Percentiles rank a stretch among this genome's conserved stretches.
Conservation (phyloP, 2,113 vertebrate species). For the Saccopteryx bilineata region DNA sequence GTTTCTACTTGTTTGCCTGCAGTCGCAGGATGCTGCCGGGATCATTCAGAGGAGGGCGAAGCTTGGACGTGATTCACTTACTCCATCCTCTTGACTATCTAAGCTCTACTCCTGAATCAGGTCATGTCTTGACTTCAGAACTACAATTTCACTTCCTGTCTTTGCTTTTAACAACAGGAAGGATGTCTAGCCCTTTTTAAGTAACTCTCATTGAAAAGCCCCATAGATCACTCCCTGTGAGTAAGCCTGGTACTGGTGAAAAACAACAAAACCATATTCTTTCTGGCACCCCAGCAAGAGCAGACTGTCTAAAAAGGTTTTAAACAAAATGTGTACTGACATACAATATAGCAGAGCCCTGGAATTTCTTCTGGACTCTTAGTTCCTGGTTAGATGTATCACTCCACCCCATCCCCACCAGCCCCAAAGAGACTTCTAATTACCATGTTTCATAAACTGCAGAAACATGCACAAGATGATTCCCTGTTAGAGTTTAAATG, state of each 20-base stretch:
- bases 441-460: neutral
- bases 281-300: neutral
- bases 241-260: neutral
- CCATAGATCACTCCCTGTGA: neutral
- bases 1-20: neutral
- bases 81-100: neutral
- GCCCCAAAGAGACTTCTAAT: neutral
- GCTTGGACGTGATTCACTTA: neutral
- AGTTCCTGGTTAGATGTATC: neutral
- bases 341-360: neutral
- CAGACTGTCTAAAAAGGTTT: neutral
- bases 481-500: constrained; percentile 34
- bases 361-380: neutral
- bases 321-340: neutral
- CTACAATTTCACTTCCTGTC: neutral
- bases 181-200: constrained; percentile 26
- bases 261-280: neutral
- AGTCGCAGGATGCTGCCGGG: neutral
- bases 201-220: neutral
- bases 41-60: too few relatives aligned
- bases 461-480: constrained; percentile 6
- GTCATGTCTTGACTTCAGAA: neutral
- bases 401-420: neutral
- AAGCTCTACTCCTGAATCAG: neutral
- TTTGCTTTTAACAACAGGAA: constrained; percentile 21